A percentile compares a stretch with the other conserved stretches of the same genome.
phyloP scores from a whole-genome alignment of 2,113 vertebrate genomes.

The Trogon surrucura region DNA sequence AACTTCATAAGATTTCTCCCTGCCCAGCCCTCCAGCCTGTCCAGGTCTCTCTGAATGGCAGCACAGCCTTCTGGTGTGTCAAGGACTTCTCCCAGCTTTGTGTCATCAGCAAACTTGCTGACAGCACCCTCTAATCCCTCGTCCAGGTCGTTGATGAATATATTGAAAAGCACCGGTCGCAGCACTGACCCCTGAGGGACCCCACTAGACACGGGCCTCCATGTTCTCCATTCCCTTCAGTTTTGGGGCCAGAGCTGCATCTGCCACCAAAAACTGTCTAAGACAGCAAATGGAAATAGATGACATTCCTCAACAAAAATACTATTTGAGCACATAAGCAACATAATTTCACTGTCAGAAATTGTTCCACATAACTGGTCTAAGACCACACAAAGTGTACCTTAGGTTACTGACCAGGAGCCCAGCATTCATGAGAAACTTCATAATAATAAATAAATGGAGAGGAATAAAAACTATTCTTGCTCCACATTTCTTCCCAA shows the following conservation, averaged over 20 bases:
- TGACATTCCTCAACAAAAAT: background rate
- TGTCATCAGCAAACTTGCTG: too few species aligned
- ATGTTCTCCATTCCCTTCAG: background rate
- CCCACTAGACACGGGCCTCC: too few species aligned
- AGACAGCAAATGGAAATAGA: background rate
- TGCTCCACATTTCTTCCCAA: background rate
- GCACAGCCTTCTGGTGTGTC: too few species aligned
- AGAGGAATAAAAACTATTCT: background rate
- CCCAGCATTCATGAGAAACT: background rate
- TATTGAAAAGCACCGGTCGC: too few species aligned
- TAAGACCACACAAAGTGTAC: background rate
- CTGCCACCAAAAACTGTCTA: background rate
- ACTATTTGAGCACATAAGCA: background rate
- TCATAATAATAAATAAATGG: background rate
- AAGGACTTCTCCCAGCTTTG: too few species aligned
- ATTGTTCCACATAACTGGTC: background rate
- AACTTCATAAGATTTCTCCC: too few species aligned
- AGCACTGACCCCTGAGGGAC: too few species aligned
- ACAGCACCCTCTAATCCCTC: too few species aligned
- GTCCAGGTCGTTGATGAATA: too few species aligned
- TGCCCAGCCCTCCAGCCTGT: too few species aligned
- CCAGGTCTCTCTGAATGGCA: too few species aligned
- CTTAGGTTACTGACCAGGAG: background rate
- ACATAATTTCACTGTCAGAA: background rate
- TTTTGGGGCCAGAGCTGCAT: background rate